Percentiles rank a stretch among this genome's conserved stretches.
Evolutionary conservation across 2,797 vertebrate species (phyloP).

Genomic region (Bufotes viridis): DNA sequence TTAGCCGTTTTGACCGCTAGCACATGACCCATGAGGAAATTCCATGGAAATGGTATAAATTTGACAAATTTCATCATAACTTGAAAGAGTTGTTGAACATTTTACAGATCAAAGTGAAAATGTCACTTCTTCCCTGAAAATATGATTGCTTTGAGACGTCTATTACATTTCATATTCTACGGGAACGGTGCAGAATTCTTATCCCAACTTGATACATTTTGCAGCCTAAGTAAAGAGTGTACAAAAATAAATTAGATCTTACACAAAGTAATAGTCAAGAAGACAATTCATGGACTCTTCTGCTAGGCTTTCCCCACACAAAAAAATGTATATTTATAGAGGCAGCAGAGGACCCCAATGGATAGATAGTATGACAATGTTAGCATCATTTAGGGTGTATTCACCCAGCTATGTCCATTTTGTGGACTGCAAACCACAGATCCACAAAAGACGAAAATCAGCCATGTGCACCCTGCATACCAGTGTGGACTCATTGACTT

Average conservation of each 20-base stretch:
- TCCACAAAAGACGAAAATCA: no score
- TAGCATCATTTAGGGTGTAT: no score
- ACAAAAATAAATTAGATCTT: background rate
- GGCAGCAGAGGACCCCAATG: no score
- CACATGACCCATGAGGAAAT: background rate
- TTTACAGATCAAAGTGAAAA: background rate
- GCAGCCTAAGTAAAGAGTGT: background rate
- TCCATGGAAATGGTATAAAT: background rate
- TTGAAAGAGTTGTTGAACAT: conserved; percentile 8
- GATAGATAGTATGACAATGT: no score
- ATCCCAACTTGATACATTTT: background rate
- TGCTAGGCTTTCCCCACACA: no score
- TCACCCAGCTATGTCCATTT: no score
- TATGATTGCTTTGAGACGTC: background rate
- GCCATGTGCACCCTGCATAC: no score
- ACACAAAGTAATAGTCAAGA: background rate
- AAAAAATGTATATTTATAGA: no score
- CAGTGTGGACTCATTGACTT: no score
- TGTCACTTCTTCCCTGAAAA: conserved; percentile 1
- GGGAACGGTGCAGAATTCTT: no score
- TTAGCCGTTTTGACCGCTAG: background rate
- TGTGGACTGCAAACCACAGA: no score
- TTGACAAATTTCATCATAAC: background rate
- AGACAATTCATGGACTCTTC: no score
- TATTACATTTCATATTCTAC: background rate